Evolutionary conservation across 30 jellyfish, hydroid and myxozoan genomes (phyloP), one percentile per base, ranked within the genome.

Genomic region (Pseudorhiza aurosa): DNA sequence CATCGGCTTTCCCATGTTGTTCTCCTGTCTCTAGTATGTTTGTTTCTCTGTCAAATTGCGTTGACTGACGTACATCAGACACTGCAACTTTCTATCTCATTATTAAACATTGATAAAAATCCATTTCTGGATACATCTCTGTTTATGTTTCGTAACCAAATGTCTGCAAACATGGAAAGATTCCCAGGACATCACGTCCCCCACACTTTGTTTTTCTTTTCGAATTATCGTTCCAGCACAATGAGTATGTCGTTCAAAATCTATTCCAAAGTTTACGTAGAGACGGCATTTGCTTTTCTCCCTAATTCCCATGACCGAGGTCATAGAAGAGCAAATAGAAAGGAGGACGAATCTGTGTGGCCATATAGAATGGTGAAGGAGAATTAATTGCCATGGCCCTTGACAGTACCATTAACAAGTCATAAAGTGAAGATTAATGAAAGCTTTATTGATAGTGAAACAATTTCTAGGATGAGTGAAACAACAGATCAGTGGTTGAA

Each of bases 131-230:
- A 45, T 53, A 25, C 39, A 19, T 35, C 17, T 31, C 15, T 70
- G 22, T 70, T 70, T 70, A 40, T 22, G 4, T 37, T 49, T 24
- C 14, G 22, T 27, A 15, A 40, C 14, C 28, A 51, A 70, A 45
- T 45, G 28, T 70, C 69, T n/a, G 68, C 71, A 70, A 70, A 70
- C 43, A 70, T 31, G 36, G 47, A 70, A 9, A 45, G 68, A 32
- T 70, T 70, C 83, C 58, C 83, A 70, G 68, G 83, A 70, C 45
- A 45, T 70, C 58, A 45, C 65, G 58, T 7, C 83, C 83, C 37
- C 65, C 71, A 45, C 56, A 44, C 55, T 70, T 70, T 26, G 31
- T 31, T 28, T 46, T 46, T 70, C 62, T 70, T 71, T 70, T 70
- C 68, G 83, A 26, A 22, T 70, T 35, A 51, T 70, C 71, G 12